A percentile compares a stretch with the other conserved stretches of the same genome.
phyloP scores from a whole-genome alignment of 2,888 invertebrate species.

The Bhutanitis thaidina region DNA sequence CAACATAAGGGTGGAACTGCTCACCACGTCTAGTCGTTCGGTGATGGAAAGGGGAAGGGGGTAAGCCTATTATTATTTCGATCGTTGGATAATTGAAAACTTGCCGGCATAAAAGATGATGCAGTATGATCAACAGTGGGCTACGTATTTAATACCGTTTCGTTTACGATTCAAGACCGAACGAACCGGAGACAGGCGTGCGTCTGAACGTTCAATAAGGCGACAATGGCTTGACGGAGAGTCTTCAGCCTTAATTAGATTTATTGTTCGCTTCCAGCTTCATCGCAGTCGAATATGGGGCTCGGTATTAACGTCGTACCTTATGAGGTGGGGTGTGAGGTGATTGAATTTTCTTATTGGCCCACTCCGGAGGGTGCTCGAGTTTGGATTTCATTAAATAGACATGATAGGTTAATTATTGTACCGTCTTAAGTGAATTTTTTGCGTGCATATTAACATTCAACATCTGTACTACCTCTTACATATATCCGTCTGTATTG shows the following conservation, averaged over 20 bases:
- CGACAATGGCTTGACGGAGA: constrained; percentile 32
- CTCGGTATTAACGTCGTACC: neutral
- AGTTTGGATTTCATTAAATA: constrained; percentile 14
- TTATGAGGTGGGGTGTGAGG: constrained; percentile 8
- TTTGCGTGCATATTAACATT: neutral
- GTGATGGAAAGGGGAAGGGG: too few species aligned
- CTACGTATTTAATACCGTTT: neutral
- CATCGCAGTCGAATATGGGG: constrained; percentile 15
- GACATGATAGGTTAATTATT: constrained; percentile 11
- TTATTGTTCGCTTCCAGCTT: constrained; percentile 34
- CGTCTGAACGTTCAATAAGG: constrained; percentile 46
- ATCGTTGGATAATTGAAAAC: constrained; percentile 72
- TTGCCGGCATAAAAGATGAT: too few species aligned
- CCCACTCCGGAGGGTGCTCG: constrained; percentile 5
- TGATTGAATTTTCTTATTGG: constrained; percentile 20
- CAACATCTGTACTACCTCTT: too few species aligned
- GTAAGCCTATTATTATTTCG: constrained; percentile 67
- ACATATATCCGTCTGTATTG: too few species aligned
- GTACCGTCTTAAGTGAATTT: constrained; percentile 1
- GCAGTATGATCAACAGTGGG: too few species aligned
- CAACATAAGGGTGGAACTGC: too few species aligned
- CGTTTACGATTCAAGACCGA: neutral
- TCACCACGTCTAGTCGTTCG: too few species aligned
- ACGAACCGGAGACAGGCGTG: constrained; percentile 23
- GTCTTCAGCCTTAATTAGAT: constrained; percentile 47